These are phyloP conservation scores for Ardeotis arabs DNA, from an alignment of 2,113 vertebrate species.

Conservation along the genomic window DNA sequence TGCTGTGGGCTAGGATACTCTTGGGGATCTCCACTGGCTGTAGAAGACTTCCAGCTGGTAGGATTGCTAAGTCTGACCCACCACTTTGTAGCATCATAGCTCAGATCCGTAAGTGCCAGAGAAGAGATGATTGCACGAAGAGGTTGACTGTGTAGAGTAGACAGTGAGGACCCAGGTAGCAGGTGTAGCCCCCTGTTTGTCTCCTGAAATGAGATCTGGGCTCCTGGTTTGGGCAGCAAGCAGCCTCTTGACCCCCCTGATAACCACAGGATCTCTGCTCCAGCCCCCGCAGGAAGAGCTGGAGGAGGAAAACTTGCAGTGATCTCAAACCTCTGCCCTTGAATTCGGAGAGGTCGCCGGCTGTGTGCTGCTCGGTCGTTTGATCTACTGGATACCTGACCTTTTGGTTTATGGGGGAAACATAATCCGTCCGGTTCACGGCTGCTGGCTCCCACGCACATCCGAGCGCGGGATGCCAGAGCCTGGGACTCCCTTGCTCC, in stretches of 20 bases:
- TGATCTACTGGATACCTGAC: background rate
- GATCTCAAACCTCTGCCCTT: background rate
- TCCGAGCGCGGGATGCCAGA: fast-evolving
- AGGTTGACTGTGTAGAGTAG: background rate
- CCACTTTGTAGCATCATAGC: background rate
- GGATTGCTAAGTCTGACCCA: background rate
- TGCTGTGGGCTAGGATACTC: background rate
- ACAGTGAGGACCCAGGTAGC: background rate
- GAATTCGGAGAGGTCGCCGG: background rate
- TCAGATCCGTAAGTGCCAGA: background rate
- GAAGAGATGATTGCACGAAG: background rate
- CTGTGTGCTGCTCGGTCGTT: background rate
- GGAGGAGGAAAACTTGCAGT: background rate
- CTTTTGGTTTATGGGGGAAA: background rate
- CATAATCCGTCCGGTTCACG: background rate
- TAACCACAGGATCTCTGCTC: background rate
- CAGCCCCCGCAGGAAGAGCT: background rate
- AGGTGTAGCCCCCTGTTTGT: background rate
- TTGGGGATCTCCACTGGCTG: background rate
- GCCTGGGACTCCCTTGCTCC: background rate
- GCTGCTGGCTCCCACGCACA: background rate
- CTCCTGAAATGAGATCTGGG: background rate
- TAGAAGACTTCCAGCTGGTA: background rate
- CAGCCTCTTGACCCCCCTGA: background rate
- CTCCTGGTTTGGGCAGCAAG: fast-evolving